phyloP scores from a whole-genome alignment of 2,888 invertebrate species.

The Cetonia aurata region DNA sequence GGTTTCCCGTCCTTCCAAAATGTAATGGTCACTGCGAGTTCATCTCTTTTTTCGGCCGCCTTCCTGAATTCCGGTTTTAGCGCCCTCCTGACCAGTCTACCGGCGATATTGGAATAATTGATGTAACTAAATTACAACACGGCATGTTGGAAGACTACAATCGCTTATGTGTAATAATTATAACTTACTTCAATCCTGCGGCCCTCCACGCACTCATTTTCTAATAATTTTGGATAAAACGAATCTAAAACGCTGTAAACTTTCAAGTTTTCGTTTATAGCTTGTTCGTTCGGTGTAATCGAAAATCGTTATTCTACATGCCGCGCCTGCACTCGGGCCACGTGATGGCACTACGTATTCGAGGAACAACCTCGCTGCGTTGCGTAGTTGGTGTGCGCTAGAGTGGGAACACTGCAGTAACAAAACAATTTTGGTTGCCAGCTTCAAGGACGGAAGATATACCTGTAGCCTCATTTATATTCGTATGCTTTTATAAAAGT shows the following conservation, averaged over 20 bases:
- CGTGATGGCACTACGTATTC: conserved; percentile 33
- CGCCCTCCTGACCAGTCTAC: conserved; percentile 54
- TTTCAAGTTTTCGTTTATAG: conserved; percentile 18
- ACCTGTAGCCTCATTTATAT: not conserved
- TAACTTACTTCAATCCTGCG: conserved; percentile 49
- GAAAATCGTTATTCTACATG: conserved; percentile 30
- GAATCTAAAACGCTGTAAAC: not conserved
- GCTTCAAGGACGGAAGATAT: conserved; percentile 25
- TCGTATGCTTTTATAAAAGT: too few species aligned
- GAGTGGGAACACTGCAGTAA: conserved; percentile 23
- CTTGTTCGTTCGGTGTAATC: conserved; percentile 1
- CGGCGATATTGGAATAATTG: conserved; percentile 56
- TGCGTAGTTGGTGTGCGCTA: not conserved
- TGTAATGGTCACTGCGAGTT: conserved; percentile 52
- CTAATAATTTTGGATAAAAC: conserved; percentile 31
- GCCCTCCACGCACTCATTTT: conserved; percentile 47
- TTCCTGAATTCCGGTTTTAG: conserved; percentile 53
- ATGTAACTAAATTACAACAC: conserved; percentile 53
- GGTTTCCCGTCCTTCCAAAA: conserved; percentile 49
- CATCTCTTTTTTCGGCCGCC: conserved; percentile 49
- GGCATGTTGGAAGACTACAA: conserved; percentile 27
- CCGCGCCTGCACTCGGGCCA: conserved; percentile 33
- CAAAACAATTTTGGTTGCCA: conserved; percentile 37
- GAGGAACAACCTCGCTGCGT: conserved; percentile 26
- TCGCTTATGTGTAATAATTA: conserved; percentile 23